These are phyloP conservation scores for Myrmecobius fasciatus DNA, from an alignment of 2,113 vertebrate species.

Conservation along the genomic window DNA sequence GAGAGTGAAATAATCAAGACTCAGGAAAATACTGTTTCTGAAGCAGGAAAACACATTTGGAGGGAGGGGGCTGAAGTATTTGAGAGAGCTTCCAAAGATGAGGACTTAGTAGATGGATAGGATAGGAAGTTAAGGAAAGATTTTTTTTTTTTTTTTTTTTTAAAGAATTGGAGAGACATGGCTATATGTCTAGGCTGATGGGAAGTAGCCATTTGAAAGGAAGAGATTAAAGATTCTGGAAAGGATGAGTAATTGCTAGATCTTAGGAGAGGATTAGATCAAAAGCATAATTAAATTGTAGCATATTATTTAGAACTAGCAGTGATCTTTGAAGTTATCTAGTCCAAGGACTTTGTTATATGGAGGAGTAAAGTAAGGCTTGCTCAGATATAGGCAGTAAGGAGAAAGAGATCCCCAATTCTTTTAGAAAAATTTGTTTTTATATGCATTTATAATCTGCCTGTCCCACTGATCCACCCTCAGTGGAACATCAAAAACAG, in stretches of 20 bases:
- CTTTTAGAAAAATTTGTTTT: not conserved
- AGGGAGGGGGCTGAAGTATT: not conserved
- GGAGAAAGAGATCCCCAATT: too few relatives aligned
- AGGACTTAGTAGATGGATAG: not conserved
- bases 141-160: too few relatives aligned
- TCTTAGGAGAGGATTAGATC: not conserved
- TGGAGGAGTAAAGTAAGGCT: not conserved
- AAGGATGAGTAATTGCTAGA: not conserved
- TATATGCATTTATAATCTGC: not conserved
- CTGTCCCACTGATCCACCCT: not conserved
- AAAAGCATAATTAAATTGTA: not conserved
- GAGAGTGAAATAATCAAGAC: too few relatives aligned
- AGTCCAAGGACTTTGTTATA: not conserved
- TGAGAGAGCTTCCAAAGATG: not conserved
- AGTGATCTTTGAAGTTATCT: not conserved
- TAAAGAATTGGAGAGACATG: not conserved
- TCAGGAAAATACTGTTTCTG: not conserved
- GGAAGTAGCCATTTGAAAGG: not conserved
- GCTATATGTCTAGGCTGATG: not conserved
- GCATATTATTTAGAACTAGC: not conserved
- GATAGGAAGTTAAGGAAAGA: too few relatives aligned
- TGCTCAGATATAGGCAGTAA: not conserved
- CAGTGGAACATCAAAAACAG: not conserved
- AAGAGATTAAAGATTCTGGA: not conserved
- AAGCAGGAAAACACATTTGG: not conserved